Evolutionary conservation across 2,113 vertebrate genomes (phyloP), one percentile per base, ranked within the genome.

Genomic region (Cettia cetti): DNA sequence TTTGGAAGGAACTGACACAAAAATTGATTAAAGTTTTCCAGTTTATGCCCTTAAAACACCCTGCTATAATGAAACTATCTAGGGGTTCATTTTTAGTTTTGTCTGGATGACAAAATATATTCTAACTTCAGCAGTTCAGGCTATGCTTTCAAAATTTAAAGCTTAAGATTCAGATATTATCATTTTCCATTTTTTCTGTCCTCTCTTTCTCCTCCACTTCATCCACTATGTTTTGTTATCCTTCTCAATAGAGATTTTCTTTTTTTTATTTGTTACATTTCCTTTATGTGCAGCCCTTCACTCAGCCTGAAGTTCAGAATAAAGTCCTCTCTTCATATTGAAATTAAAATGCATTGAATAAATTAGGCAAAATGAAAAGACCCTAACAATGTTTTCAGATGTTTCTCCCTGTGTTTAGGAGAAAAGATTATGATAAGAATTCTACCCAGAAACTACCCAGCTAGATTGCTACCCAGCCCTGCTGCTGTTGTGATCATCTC

Each of bases 341-440:
- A 97, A 97, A 94, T 86, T 90, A 97, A 98, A 97, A 96, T 78
- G 15, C 31, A 91, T 53, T 91, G 52, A 93, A 96, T 96, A 94
- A 81, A 91, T 95, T 84, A 74, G 83, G 14, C 74, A 88, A 82
- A 95, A 78, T 82, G 39, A 53, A 93, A 97, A 94, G 56, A 74
- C 68, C 57, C 54, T 78, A 83, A 95, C 59, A 84, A 60, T 59
- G 6, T 79, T 82, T 92, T 69, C 80, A 69, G 49, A 40, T 39
- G 4, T 60, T 86, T 86, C 11, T 44, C 72, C 61, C 60, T 93
- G 96, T 95, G 91, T 70, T 92, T 91, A 92, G 82, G 63, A 91
- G 13, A 82, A 86, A 79, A 95, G 69, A 86, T 83, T 95, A 90
- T 81, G 92, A 61, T 42, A 82, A 35, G 53, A 85, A 91, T 84